Conservation (phyloP, 2,888 invertebrate genomes). For the Nipponacmea schrenckii region DNA sequence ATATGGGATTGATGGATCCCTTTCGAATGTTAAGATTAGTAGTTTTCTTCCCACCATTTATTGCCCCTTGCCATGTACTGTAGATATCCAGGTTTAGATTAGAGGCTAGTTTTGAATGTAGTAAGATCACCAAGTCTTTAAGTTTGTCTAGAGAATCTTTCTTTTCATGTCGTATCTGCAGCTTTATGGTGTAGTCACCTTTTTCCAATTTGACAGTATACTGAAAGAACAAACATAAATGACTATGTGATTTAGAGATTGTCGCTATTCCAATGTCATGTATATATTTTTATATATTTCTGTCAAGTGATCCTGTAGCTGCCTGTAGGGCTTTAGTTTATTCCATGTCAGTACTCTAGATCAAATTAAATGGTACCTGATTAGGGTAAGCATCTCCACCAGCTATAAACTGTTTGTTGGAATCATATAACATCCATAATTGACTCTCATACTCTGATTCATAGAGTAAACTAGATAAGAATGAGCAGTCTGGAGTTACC, state of each 20-base stretch:
- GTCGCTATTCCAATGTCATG: no score
- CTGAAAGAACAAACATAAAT: slow-evolving; percentile 70
- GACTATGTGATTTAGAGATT: not conserved
- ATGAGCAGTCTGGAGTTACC: slow-evolving; percentile 71
- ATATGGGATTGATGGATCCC: slow-evolving; percentile 78
- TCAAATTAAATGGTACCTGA: slow-evolving; percentile 44
- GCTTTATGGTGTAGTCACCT: slow-evolving; percentile 88
- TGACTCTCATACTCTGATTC: slow-evolving; percentile 96
- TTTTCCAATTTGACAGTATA: slow-evolving; percentile 90
- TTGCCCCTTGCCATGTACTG: slow-evolving; percentile 76
- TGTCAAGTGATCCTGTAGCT: no score
- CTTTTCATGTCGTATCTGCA: slow-evolving; percentile 92
- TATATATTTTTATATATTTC: no score
- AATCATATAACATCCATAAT: slow-evolving; percentile 95
- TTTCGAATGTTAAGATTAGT: slow-evolving; percentile 73
- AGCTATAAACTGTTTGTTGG: slow-evolving; percentile 85
- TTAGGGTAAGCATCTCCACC: slow-evolving; percentile 81
- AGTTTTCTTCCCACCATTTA: slow-evolving; percentile 81
- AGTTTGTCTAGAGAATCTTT: slow-evolving; percentile 86
- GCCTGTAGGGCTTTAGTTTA: no score
- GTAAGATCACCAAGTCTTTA: slow-evolving; percentile 77
- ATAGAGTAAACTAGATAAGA: slow-evolving; percentile 88
- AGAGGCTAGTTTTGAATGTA: slow-evolving; percentile 81
- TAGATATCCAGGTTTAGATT: slow-evolving; percentile 83
- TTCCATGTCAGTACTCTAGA: no score